phyloP scores from a whole-genome alignment of 2,113 vertebrate genomes.

The Piprites chloris region DNA sequence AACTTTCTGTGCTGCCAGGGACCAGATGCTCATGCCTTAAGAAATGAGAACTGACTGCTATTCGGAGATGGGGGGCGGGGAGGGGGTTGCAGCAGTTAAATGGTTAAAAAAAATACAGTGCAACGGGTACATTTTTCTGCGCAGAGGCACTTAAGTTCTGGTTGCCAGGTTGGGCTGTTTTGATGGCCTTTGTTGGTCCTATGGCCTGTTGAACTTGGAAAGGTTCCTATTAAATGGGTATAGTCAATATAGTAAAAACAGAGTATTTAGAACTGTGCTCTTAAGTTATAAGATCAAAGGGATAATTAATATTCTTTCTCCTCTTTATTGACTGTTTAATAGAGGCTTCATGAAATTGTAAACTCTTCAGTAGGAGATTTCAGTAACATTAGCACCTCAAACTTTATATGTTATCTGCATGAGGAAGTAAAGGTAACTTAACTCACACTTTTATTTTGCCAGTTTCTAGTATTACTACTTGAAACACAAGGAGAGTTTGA shows the following conservation, averaged over 20 bases:
- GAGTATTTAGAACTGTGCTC: not conserved
- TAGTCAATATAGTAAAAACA: not conserved
- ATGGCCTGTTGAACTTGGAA: not conserved
- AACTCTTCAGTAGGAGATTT: not conserved
- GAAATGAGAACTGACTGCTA: not conserved
- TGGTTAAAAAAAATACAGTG: not conserved
- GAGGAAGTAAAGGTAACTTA: not conserved
- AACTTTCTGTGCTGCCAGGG: not conserved
- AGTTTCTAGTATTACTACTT: not conserved
- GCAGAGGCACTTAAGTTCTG: accelerated
- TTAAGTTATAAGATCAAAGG: not conserved
- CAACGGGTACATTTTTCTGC: not conserved
- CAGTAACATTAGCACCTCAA: not conserved
- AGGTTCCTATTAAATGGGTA: not conserved
- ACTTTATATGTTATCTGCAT: not conserved
- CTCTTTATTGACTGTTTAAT: not conserved
- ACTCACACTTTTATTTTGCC: not conserved
- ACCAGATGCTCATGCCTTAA: accelerated
- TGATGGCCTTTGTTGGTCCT: not conserved
- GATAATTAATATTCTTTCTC: not conserved
- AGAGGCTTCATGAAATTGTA: not conserved
- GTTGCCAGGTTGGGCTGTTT: not conserved
- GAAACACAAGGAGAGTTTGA: not conserved
- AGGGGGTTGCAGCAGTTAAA: not conserved
- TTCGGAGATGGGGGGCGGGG: not conserved